A percentile compares a stretch with the other conserved stretches of the same genome.
phyloP scores from a whole-genome alignment of 2,888 invertebrate species.

The Timandra comae region DNA sequence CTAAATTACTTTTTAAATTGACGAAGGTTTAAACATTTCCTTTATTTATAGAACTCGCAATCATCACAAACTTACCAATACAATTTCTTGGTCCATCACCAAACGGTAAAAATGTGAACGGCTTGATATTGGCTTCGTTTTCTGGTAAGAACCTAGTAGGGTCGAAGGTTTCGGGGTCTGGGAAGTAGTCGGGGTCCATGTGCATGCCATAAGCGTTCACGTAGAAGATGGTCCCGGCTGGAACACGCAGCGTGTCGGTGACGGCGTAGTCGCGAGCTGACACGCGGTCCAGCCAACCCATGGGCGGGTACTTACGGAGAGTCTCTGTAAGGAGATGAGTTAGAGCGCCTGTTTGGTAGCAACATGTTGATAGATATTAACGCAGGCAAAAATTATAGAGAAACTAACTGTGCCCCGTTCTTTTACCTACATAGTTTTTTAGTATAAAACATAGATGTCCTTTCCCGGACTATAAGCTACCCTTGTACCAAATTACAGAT shows the following conservation, averaged over 20 bases:
- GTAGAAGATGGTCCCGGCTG: slow-evolving; percentile 36
- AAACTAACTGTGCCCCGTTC: no score
- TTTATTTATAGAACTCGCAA: no score
- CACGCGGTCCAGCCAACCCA: slow-evolving; percentile 43
- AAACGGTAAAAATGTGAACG: slow-evolving; percentile 61
- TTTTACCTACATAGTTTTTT: no score
- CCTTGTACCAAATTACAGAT: no score
- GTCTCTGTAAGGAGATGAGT: no score
- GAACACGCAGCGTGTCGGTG: slow-evolving; percentile 33
- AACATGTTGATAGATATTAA: no score
- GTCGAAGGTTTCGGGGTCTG: slow-evolving; percentile 68
- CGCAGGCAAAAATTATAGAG: no score
- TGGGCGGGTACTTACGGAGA: slow-evolving; percentile 36
- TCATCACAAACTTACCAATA: slow-evolving; percentile 67
- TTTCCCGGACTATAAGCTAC: no score
- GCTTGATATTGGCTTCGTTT: slow-evolving; percentile 52
- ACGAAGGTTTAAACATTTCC: no score
- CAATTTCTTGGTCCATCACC: slow-evolving; percentile 77
- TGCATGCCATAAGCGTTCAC: slow-evolving; percentile 37
- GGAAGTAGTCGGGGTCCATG: slow-evolving; percentile 62
- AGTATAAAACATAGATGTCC: no score
- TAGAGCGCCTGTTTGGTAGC: no score
- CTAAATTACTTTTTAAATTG: no score
- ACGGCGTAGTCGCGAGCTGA: slow-evolving; percentile 29
- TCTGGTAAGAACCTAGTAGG: slow-evolving; percentile 74